These are phyloP conservation scores for Platycheirus rosarum DNA, from an alignment of 2,888 invertebrate genomes.

Conservation along the genomic window DNA sequence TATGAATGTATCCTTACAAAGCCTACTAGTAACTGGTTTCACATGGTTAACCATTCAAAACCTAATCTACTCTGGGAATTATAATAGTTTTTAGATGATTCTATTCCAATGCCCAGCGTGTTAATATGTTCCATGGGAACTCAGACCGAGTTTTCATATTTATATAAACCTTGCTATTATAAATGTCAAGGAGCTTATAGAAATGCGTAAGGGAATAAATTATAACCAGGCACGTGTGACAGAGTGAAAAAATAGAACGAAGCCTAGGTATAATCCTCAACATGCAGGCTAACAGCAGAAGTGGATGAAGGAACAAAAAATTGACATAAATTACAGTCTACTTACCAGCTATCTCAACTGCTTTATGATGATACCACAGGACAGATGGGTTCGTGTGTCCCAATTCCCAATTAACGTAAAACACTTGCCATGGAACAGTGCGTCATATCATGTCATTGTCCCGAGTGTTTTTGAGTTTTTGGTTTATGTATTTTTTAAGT, in stretches of 20 bases:
- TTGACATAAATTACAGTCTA: constrained; percentile 38
- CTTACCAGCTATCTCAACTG: constrained; percentile 5
- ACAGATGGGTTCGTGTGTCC: constrained; percentile 33
- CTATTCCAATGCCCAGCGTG: neutral
- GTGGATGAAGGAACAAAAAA: too few relatives aligned
- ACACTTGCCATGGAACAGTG: constrained; percentile 7
- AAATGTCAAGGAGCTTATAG: constrained; percentile 25
- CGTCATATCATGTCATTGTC: constrained; percentile 30
- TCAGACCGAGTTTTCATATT: neutral
- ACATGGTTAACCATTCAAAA: too few relatives aligned
- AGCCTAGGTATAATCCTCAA: neutral
- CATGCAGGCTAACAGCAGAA: constrained; percentile 5
- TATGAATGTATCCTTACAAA: too few relatives aligned
- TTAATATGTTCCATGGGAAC: neutral
- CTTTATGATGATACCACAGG: constrained; percentile 6
- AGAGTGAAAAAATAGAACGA: neutral
- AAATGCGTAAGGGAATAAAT: constrained; percentile 35
- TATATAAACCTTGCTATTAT: neutral
- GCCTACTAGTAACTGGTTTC: too few relatives aligned
- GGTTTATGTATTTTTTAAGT: constrained; percentile 1
- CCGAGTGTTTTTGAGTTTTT: constrained; percentile 26
- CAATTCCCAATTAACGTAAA: constrained; percentile 39
- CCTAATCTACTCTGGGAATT: too few relatives aligned
- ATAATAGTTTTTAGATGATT: neutral
- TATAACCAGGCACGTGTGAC: constrained; percentile 42